These are phyloP conservation scores for Danio kyathit DNA, from an alignment of 2,797 vertebrate species.

Conservation along the genomic window DNA sequence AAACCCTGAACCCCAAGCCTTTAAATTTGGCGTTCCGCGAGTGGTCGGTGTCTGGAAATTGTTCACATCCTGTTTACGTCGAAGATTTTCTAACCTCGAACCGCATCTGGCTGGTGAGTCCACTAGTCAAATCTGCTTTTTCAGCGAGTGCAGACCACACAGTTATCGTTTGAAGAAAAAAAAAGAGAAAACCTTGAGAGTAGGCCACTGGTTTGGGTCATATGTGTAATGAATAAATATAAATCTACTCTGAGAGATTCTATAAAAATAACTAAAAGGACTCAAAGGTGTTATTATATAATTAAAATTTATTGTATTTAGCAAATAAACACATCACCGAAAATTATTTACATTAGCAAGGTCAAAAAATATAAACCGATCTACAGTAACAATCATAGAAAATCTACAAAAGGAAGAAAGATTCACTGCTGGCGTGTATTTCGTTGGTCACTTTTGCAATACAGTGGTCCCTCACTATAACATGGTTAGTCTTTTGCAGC, in stretches of 20 bases:
- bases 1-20: conserved; percentile 78
- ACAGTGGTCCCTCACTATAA: background rate
- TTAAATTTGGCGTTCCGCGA: conserved; percentile 83
- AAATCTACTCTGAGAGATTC: background rate
- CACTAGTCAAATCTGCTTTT: conserved; percentile 51
- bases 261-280: conserved; percentile 3
- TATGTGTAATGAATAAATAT: background rate
- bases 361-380: conserved; percentile 55
- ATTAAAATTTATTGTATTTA: conserved; percentile 52
- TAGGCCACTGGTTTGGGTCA: background rate
- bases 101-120: conserved; percentile 76
- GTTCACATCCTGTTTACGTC: conserved; percentile 87
- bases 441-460: conserved; percentile 10
- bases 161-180: conserved; percentile 23
- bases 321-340: conserved; percentile 55
- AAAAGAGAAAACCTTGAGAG: background rate
- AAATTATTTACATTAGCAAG: conserved; percentile 60
- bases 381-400: conserved; percentile 48
- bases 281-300: conserved; percentile 17
- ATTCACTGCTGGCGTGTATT: conserved; percentile 11
- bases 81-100: conserved; percentile 76
- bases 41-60: conserved; percentile 84
- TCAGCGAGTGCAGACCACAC: conserved; percentile 46
- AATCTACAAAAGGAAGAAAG: conserved; percentile 13
- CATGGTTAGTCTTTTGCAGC: too few species aligned